Evolutionary conservation across 2,113 vertebrate species (phyloP), one percentile per base, ranked within the genome.

Genomic region (Pteruthius melanotis): DNA sequence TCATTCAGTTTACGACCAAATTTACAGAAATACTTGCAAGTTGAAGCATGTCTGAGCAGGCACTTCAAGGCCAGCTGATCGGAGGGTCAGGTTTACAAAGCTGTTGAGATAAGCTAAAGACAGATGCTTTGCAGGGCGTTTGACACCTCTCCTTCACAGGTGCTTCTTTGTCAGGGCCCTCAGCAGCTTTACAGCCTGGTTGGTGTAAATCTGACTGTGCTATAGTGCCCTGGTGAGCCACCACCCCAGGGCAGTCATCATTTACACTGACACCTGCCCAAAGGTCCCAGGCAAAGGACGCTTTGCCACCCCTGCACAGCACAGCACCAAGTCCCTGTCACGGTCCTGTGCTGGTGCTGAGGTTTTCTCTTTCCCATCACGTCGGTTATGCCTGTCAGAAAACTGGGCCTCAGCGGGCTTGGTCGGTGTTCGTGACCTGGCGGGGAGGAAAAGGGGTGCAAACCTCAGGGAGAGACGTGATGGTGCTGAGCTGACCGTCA

Each of bases 1-100:
- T 24, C 47, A 31, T 47, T 77, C 64, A 26, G 27, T 69, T 61
- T 26, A 30, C 0, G 0, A 74, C 39, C 16, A 61, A 74, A 45
- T 0, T 0, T 49, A 33, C 20, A 14, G 68, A 28, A 50, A 54
- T 20, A 14, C 0, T 49, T 50, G 12, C 59, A 65, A 57, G 75
- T 4, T 26, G 2, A 53, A 54, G 64, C 47, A 10, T 5, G 50
- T 86, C 83, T 86, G 59, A 86, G 66, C 63, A 50, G 71, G 23
- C 31, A 19, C 16, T 44, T 60, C 6, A 7, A 60, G 42, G 92
- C 83, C 89, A 37, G 64, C 17, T 70, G 72, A 59, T 40, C 28
- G 65, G 33, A 70, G 64, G 52, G 47, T 42, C 72, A 66, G 68
- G 44, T 75, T 94, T 92, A 69, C 68, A 37, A 59, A 88, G 60